phyloP scores from a whole-genome alignment of 23 tunicate genomes.

The Ciona savignyi region DNA sequence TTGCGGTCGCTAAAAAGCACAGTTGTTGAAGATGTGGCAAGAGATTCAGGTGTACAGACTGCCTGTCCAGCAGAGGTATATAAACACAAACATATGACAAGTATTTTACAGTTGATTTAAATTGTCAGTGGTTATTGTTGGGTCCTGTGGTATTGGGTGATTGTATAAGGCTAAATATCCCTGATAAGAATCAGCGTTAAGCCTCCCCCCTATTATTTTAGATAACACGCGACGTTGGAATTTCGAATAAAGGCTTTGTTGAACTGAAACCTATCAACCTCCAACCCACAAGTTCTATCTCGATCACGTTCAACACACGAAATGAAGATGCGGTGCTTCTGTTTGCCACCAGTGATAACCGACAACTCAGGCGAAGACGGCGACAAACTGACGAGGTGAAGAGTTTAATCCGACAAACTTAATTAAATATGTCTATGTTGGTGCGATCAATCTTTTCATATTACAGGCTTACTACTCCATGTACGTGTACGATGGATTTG shows the following conservation, averaged over 20 bases:
- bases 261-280: conserved; percentile 47
- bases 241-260: conserved; percentile 40
- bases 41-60: conserved; percentile 36
- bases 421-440: no score
- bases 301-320: conserved; percentile 65
- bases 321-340: conserved; percentile 52
- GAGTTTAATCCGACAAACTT: neutral
- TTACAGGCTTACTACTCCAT: conserved; percentile 60
- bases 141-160: no score
- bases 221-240: conserved; percentile 36
- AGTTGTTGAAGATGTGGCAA: conserved; percentile 19
- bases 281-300: conserved; percentile 29
- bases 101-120: no score
- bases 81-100: no score
- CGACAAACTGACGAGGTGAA: conserved; percentile 18
- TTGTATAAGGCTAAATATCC: no score
- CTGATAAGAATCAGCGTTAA: no score
- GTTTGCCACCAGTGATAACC: conserved; percentile 23
- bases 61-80: conserved; percentile 62
- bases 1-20: conserved; percentile 18
- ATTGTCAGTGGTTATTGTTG: no score
- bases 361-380: conserved; percentile 6
- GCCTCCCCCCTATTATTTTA: no score
- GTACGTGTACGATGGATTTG: conserved; percentile 36
- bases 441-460: neutral